phyloP scores from a whole-genome alignment of 2,888 invertebrate genomes.

The Stenodera caucasica region DNA sequence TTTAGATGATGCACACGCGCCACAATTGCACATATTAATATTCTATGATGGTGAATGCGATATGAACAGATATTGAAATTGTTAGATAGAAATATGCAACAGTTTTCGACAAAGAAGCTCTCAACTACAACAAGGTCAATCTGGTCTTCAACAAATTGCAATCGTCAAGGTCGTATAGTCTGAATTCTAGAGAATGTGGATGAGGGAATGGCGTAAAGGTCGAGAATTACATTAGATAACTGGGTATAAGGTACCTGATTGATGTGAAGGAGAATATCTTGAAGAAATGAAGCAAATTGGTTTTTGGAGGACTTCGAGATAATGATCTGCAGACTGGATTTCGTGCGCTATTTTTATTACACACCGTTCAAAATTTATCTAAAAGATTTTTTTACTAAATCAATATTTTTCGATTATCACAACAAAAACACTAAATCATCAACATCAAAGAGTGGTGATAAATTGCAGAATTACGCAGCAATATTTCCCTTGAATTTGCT shows the following conservation, averaged over 20 bases:
- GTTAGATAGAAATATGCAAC: too few relatives aligned
- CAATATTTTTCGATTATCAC: conserved; percentile 1
- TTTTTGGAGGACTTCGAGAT: background rate
- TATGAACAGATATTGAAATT: background rate
- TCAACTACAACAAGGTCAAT: background rate
- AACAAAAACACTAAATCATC: conserved; percentile 1
- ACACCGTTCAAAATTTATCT: background rate
- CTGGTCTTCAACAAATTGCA: background rate
- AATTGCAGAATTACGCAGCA: conserved; percentile 50
- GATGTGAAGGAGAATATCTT: background rate
- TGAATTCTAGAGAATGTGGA: too few relatives aligned
- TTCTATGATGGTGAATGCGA: background rate
- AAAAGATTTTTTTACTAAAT: background rate
- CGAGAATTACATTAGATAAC: background rate
- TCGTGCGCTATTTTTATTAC: too few relatives aligned
- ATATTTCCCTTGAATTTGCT: conserved; percentile 36
- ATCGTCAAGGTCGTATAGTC: background rate
- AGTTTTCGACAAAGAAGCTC: too few relatives aligned
- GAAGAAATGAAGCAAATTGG: background rate
- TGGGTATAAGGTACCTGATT: background rate
- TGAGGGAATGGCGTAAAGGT: background rate
- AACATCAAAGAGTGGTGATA: conserved; percentile 39
- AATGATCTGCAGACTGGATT: background rate
- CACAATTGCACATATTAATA: conserved; percentile 1
- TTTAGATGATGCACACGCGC: conserved; percentile 4